phyloP scores from a whole-genome alignment of 2,888 invertebrate genomes.

The Ornithoptera alexandrae region DNA sequence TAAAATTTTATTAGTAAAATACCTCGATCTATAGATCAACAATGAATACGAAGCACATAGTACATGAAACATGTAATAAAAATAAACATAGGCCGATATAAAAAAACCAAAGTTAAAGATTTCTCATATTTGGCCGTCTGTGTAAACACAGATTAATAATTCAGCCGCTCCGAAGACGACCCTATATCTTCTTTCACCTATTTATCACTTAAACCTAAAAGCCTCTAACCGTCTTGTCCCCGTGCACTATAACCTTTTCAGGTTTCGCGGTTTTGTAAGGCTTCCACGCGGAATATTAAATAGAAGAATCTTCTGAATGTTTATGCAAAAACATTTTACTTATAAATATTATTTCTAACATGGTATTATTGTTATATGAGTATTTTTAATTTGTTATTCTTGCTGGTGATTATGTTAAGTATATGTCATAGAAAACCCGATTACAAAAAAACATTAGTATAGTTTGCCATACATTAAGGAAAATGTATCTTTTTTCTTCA shows the following conservation, averaged over 20 bases:
- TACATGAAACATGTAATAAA: not conserved
- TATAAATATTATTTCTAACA: not conserved
- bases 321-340: not conserved
- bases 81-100: not conserved
- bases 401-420: too few species aligned
- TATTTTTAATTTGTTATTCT: too few species aligned
- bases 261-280: slow-evolving; percentile 23
- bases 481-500: too few species aligned
- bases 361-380: too few species aligned
- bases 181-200: slow-evolving; percentile 17
- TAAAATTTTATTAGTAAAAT: not conserved
- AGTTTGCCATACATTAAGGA: too few species aligned
- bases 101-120: not conserved
- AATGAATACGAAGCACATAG: not conserved
- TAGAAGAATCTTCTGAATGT: slow-evolving; percentile 11
- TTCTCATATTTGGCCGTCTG: not conserved
- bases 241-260: slow-evolving; percentile 28
- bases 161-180: not conserved
- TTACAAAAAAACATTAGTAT: too few species aligned
- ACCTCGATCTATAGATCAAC: not conserved
- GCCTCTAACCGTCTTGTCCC: slow-evolving; percentile 22
- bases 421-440: too few species aligned
- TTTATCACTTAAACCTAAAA: slow-evolving; percentile 25
- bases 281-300: slow-evolving; percentile 19
- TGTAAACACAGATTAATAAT: slow-evolving; percentile 11